phyloP scores from a whole-genome alignment of 2,888 invertebrate species.

The Hydropsyche betteni region DNA sequence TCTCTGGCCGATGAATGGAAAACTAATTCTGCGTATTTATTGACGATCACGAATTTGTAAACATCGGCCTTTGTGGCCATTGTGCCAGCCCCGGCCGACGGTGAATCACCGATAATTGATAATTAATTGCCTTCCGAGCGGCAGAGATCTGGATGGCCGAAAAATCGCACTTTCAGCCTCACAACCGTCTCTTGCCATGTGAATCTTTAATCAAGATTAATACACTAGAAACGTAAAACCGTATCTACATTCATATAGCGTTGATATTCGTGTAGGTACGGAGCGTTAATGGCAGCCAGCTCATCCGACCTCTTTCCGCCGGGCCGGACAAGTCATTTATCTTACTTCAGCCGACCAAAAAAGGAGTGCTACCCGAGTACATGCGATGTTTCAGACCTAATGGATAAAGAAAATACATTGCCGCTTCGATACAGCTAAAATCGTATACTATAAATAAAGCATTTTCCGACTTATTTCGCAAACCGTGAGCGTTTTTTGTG shows the following conservation, averaged over 20 bases:
- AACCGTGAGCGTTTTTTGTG: no score
- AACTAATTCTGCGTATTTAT: constrained; percentile 40
- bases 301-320: constrained; percentile 21
- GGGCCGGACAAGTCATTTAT: constrained; percentile 28
- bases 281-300: constrained; percentile 29
- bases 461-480: no score
- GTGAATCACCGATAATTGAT: constrained; percentile 40
- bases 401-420: constrained; percentile 19
- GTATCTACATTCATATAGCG: neutral
- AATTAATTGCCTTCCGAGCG: constrained; percentile 28
- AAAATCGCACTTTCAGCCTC: no score
- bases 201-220: constrained; percentile 28
- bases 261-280: neutral
- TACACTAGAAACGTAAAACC: neutral
- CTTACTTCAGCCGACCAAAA: constrained; percentile 29
- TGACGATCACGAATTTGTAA: constrained; percentile 39
- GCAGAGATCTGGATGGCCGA: no score
- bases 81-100: neutral
- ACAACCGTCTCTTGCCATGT: neutral
- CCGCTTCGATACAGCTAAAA: neutral
- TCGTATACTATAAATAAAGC: no score
- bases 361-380: constrained; percentile 27
- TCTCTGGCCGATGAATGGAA: constrained; percentile 32
- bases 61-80: constrained; percentile 27
- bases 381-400: constrained; percentile 18